Evolutionary conservation across 30 jellyfish, hydroid and myxozoan species (phyloP), one percentile per base, ranked within the genome.

Genomic region (Aurelia coerulea): DNA sequence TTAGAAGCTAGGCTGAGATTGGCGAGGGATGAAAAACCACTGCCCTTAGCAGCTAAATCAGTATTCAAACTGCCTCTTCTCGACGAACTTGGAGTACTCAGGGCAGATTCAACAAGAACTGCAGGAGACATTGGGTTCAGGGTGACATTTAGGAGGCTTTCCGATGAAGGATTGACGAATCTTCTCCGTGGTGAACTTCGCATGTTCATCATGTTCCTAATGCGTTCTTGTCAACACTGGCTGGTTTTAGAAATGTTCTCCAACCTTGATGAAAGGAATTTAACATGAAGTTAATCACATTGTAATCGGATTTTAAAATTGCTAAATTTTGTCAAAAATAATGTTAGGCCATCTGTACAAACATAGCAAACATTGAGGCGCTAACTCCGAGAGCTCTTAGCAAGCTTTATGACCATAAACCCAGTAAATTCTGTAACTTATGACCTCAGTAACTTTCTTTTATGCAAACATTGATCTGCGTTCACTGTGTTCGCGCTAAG

Each of bases 1-100:
- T 70, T 75, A 16, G 81, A 56, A 14, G 51, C 75, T 3, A 81
- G 84, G 29, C 73, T 81, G 72, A 83, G 63, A 7, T 84, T 63
- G 18, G 87, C 86, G 16, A 74, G 58, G 13, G 86, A 56, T 13
- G 83, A 49, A 5, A 56, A 78, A 37, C 67, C 67, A 50, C 46
- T 65, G 39, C 51, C 4, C 3, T 10, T 76, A 50, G 31, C 6
- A 4, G 53, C n/a, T 4, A 37, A 9, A 32, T 79, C 89, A 23
- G 58, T 19, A 19, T 66, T 39, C 9, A 42, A 78, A 65, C 78
- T 79, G 66, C 66, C 78, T 17, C 89, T 42, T 64, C 80, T 46
- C 16, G 80, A 46, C 9, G 72, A 79, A 29, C 65, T 15, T 0
- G 89, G 73, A 7, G 80, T 31, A 31, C 65, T 19, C 32, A 42